Base-by-base conservation (phyloP, 2,113 vertebrate genomes). In the Oriolus oriolus region DNA sequence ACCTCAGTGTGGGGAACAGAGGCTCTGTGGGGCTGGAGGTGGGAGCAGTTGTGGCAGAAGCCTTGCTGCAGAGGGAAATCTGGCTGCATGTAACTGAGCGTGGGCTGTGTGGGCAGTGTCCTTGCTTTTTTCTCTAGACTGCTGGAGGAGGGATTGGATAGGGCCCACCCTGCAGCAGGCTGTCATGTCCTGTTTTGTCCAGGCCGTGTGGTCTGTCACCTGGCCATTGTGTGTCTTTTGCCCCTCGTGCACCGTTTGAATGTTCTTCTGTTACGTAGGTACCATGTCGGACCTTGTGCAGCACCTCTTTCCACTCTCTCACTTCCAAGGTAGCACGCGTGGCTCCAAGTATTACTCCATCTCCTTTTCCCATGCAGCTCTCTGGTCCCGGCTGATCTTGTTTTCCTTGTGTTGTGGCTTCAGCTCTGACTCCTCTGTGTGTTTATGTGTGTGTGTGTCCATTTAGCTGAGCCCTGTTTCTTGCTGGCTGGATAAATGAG, bases 271-370 rank as follows among this genome's bases (percentile, higher is more conserved):
- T 98, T 97, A 64, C 79, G 94, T 98, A 98, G 98, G 98, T 98
- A 98, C 98, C 97, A 98, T 98, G 98, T 97, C 87, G 97, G 98
- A 98, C 96, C 98, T 98, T 93, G 98, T 98, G 97, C 98, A 98
- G 95, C 98, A 98, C 92, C 98, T 98, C 97, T 98, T 98, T 96
- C 98, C 98, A 96, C 98, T 98, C 91, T 98, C 98, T 94, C 98
- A 98, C 94, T 98, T 98, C 93, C 98, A 98, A 98, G 98, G 98
- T 98, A 98, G 98, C 94, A 81, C 96, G 86, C 45, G 42, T 89
- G 74, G 89, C 89, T 92, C 87, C 93, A 61, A 87, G 33, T 76
- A 41, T 78, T 91, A 76, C 64, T 86, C 64, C 13, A 10, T 60
- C 73, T 75, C 47, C 84, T 61, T 68, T 73, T 87, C 77, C 95